A percentile compares a stretch with the other conserved stretches of the same genome.
phyloP scores from a whole-genome alignment of 2,113 vertebrate species.

The Microcebus jonahi region DNA sequence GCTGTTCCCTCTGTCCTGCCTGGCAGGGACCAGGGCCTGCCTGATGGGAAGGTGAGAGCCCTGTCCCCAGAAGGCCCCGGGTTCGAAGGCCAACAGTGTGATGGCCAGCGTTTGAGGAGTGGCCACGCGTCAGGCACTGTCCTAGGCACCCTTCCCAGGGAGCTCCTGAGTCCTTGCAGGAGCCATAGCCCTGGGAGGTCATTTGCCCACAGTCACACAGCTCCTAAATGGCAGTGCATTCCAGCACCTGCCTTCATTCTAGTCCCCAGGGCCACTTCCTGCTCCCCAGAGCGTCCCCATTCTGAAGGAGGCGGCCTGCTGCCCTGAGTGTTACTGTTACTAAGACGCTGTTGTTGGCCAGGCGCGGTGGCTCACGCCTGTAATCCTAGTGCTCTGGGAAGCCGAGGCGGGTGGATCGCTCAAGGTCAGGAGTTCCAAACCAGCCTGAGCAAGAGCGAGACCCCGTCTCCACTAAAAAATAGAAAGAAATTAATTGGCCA shows the following conservation, averaged over 20 bases:
- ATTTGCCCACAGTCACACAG: background rate
- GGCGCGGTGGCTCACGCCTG: no score
- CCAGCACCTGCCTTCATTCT: background rate
- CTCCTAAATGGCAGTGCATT: rapidly evolving
- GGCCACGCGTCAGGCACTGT: background rate
- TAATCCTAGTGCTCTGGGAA: no score
- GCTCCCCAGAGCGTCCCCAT: background rate
- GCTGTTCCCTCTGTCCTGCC: background rate
- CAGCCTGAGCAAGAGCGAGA: no score
- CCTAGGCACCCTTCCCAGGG: background rate
- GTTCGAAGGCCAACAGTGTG: background rate
- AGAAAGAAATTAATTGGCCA: no score
- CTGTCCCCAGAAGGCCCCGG: background rate
- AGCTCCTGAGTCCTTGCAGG: background rate
- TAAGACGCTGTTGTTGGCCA: background rate
- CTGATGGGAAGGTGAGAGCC: background rate
- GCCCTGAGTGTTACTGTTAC: background rate
- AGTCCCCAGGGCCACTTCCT: background rate
- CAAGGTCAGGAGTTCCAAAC: no score
- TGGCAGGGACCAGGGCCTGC: background rate
- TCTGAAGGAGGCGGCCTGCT: background rate
- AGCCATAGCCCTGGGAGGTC: background rate
- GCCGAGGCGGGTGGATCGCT: no score
- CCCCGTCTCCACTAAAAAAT: no score
- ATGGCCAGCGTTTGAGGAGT: background rate